Percentiles rank a stretch among this genome's conserved stretches.
These are phyloP conservation scores for Caenorhabditis sp. DNA, from an alignment of 2,888 invertebrate species.

Conservation along the genomic window DNA sequence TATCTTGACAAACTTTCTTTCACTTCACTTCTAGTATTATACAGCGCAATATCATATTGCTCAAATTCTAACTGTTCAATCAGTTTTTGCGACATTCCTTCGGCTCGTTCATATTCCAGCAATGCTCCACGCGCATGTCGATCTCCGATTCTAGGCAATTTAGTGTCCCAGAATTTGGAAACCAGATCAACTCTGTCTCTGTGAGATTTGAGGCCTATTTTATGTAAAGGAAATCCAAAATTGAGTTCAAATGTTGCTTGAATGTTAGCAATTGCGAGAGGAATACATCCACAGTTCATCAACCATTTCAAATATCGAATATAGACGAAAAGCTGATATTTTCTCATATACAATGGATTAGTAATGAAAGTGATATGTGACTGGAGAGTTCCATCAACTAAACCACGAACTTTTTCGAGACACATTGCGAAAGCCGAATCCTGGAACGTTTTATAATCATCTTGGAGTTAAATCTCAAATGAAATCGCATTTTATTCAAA, in stretches of 20 bases:
- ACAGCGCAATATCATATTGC: constrained; percentile 3
- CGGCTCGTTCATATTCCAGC: neutral
- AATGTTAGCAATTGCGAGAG: constrained; percentile 16
- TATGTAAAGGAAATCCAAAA: constrained; percentile 3
- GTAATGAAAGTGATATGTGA: constrained; percentile 11
- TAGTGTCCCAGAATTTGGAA: constrained; percentile 5
- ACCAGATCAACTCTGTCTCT: neutral
- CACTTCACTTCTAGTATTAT: neutral
- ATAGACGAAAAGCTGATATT: constrained; percentile 13
- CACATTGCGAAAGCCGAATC: neutral
- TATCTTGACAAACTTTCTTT: neutral
- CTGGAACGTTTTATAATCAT: neutral
- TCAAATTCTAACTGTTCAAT: constrained; percentile 1
- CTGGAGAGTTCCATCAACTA: constrained; percentile 4
- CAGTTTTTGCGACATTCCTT: neutral
- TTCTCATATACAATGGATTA: constrained; percentile 2
- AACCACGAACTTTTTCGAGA: neutral
- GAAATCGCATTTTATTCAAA: too few relatives aligned
- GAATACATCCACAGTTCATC: constrained; percentile 8
- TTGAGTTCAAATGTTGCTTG: constrained; percentile 27
- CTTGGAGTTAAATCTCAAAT: too few relatives aligned
- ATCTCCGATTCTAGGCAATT: constrained; percentile 31
- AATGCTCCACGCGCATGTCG: neutral
- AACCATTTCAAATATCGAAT: constrained; percentile 27
- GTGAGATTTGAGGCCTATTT: neutral